These are phyloP conservation scores for Crenichthys baileyi DNA, from an alignment of 2,797 vertebrate species.

Conservation along the genomic window DNA sequence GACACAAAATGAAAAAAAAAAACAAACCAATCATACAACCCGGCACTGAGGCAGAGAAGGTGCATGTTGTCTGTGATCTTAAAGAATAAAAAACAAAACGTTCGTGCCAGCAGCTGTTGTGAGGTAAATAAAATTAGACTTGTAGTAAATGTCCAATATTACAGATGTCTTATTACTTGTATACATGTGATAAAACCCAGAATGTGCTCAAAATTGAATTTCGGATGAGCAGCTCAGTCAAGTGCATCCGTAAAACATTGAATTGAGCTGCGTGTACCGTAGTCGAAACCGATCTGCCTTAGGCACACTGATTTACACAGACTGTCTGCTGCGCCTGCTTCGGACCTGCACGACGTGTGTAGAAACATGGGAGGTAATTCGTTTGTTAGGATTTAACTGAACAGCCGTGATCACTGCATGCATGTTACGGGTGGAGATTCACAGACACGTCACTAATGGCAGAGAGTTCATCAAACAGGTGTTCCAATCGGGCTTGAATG, in stretches of 20 bases:
- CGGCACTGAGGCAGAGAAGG: slow-evolving; percentile 47
- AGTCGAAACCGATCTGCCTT: slow-evolving; percentile 11
- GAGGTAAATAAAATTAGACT: slow-evolving; percentile 41
- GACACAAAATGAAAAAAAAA: slow-evolving; percentile 55
- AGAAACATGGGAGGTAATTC: slow-evolving; percentile 23
- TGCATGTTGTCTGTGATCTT: slow-evolving; percentile 42
- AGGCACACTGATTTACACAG: neutral
- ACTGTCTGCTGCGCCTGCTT: neutral
- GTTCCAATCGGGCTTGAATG: slow-evolving; percentile 18
- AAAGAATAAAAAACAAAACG: slow-evolving; percentile 28
- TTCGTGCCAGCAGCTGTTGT: slow-evolving; percentile 57
- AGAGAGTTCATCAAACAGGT: neutral
- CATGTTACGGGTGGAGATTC: slow-evolving; percentile 23
- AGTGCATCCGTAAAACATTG: slow-evolving; percentile 37
- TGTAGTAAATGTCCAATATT: slow-evolving; percentile 35
- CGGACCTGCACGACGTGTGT: neutral
- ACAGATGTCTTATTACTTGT: slow-evolving; percentile 26
- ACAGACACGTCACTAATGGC: slow-evolving; percentile 16
- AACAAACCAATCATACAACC: slow-evolving; percentile 55
- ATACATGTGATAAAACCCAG: slow-evolving; percentile 28
- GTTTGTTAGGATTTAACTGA: slow-evolving; percentile 29
- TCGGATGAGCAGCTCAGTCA: slow-evolving; percentile 45
- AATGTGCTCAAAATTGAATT: slow-evolving; percentile 25
- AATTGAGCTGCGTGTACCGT: slow-evolving; percentile 8
- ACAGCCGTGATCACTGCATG: slow-evolving; percentile 33